These are phyloP conservation scores for Drosophila chauvacae DNA, from an alignment of 1,140 invertebrate genomes.

Conservation along the genomic window DNA sequence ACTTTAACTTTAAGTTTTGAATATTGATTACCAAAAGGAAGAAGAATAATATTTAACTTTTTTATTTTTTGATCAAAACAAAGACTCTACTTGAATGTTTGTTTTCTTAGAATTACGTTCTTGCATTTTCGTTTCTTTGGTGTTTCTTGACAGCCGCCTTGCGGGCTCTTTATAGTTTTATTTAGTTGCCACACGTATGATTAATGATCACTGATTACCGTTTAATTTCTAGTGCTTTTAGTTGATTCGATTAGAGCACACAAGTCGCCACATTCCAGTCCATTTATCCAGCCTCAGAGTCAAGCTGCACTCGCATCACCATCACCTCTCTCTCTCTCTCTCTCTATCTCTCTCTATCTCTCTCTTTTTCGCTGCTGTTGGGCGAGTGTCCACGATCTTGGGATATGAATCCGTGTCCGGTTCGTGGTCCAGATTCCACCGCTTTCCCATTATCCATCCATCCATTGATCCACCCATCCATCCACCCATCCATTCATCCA, in stretches of 20 bases:
- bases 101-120: neutral
- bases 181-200: slow-evolving; percentile 41
- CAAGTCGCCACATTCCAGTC: slow-evolving; percentile 6
- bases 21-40: no score
- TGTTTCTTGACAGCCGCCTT: slow-evolving; percentile 5
- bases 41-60: neutral
- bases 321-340: neutral
- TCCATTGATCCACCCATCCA: neutral
- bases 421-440: neutral
- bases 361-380: slow-evolving; percentile 1
- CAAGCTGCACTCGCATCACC: slow-evolving; percentile 14
- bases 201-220: slow-evolving; percentile 40
- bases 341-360: neutral
- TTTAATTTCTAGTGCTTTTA: slow-evolving; percentile 63
- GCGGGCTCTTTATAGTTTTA: slow-evolving; percentile 11
- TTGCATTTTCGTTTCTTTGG: slow-evolving; percentile 7
- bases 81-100: neutral
- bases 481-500: no score
- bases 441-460: neutral
- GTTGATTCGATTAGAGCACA: slow-evolving; percentile 39
- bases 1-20: no score
- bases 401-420: neutral
- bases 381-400: neutral
- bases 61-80: neutral
- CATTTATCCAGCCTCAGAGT: slow-evolving; percentile 12